Evolutionary conservation across 2,888 invertebrate species (phyloP), one percentile per base, ranked within the genome.

Genomic region (Fragum whitleyi): DNA sequence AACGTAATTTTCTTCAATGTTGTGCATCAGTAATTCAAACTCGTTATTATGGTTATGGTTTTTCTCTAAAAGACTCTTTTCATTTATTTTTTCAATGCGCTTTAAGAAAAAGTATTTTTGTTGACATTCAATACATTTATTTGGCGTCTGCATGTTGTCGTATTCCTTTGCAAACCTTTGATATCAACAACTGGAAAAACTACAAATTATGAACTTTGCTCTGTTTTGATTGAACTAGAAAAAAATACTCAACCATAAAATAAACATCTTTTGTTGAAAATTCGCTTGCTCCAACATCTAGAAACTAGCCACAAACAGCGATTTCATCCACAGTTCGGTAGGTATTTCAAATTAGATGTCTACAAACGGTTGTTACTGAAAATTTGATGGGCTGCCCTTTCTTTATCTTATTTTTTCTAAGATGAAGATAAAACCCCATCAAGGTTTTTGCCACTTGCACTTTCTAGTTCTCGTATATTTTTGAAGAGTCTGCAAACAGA

Each of bases 1-100:
- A 77, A 69, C 80, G 77, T 80, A 85, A 86, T 83, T 86, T 87
- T 88, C 87, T 82, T 85, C 85, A 82, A 86, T 88, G 88, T 88
- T 88, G 81, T 87, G 86, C 85, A 87, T 84, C 87, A 85, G 80
- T 79, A 74, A 77, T 87, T 83, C 79, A 83, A 86, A 86, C 67
- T 67, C 39, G 74, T 67, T 67, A 39, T 65, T 67, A n/a, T n/a
- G 26, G 67, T 73, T 9, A 62, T 39, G 32, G 65, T 65, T 65
- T 29, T 62, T 28, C 73, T 73, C 72, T 72, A 61, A 72, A 72
- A 51, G 36, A 42, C 39, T 65, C 65, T 19, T 65, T 65, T 42
- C 28, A 65, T 65, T 65, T 42, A 21, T 32, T 42, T 65, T 39
- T 26, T 65, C 23, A 32, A 65, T 14, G 23, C 65, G 36, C 16